These are phyloP conservation scores for Drosophila busckii DNA, from an alignment of 1,140 invertebrate species.

Conservation along the genomic window DNA sequence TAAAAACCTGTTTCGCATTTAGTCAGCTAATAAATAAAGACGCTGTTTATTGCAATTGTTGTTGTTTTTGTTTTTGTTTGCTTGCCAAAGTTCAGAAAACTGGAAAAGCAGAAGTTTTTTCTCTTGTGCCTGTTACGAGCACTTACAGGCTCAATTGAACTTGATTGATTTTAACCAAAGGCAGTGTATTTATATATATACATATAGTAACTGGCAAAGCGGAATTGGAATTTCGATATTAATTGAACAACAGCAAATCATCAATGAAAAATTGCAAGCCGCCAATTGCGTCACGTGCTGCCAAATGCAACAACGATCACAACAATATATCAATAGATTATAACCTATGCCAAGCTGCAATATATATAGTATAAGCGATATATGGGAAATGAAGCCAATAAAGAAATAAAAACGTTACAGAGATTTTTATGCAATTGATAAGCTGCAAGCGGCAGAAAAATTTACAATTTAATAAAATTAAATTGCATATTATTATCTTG, in stretches of 20 bases:
- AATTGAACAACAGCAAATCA: constrained; percentile 46
- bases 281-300: constrained; percentile 37
- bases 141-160: constrained; percentile 45
- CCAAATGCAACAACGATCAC: neutral
- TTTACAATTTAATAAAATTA: no score
- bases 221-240: constrained; percentile 46
- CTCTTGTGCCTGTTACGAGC: constrained; percentile 36
- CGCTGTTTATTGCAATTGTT: constrained; percentile 8
- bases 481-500: no score
- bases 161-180: constrained; percentile 72
- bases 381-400: no score
- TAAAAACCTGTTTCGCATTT: constrained; percentile 56
- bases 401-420: no score
- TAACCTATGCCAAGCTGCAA: no score
- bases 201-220: constrained; percentile 14
- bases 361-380: no score
- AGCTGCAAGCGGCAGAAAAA: no score
- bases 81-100: constrained; percentile 66
- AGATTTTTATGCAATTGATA: no score
- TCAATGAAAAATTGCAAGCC: constrained; percentile 39
- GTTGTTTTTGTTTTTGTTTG: constrained; percentile 9
- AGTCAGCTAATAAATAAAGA: constrained; percentile 43
- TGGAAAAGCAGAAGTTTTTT: constrained; percentile 60
- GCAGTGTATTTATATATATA: constrained; percentile 30
- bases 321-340: constrained; percentile 7